Evolutionary conservation across 2,888 invertebrate genomes (phyloP).

Genomic region (Caenorhabditis sp.): DNA sequence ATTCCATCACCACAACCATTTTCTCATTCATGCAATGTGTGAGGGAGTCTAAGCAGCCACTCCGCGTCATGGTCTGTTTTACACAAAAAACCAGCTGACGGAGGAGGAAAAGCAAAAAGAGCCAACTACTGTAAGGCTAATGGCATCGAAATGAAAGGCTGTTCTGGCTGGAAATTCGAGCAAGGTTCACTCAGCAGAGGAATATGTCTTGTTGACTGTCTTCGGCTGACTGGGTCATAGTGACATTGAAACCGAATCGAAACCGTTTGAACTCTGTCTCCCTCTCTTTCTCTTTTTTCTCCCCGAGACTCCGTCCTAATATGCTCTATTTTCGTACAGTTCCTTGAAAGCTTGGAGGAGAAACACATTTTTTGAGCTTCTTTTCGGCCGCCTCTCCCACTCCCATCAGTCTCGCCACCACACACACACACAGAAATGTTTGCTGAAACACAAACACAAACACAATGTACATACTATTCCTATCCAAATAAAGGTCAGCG

Average conservation of each 20-base stretch:
- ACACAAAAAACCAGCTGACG: conserved; percentile 17
- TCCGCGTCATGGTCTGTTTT: conserved; percentile 31
- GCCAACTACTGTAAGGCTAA: too few relatives aligned
- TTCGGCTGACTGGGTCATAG: not conserved
- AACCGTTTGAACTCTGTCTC: not conserved
- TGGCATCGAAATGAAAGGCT: not conserved
- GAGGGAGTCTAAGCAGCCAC: conserved; percentile 20
- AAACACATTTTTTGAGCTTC: conserved; percentile 50
- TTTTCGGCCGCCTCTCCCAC: conserved; percentile 14
- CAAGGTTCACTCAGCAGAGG: too few relatives aligned
- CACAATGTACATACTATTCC: conserved; percentile 63
- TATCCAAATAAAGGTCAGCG: conserved; percentile 65
- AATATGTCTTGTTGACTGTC: not conserved
- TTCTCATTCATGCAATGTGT: conserved; percentile 35
- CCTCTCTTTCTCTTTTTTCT: too few relatives aligned
- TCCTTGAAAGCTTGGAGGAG: conserved; percentile 24
- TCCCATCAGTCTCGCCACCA: conserved; percentile 9
- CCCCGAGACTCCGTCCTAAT: not conserved
- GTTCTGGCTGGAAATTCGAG: too few relatives aligned
- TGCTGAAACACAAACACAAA: conserved; percentile 64
- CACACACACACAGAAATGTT: conserved; percentile 44
- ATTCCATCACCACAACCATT: conserved; percentile 34
- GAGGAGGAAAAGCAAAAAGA: not conserved
- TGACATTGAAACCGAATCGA: not conserved
- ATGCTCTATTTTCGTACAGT: conserved; percentile 47